Evolutionary conservation across 1,140 invertebrate genomes (phyloP), one percentile per base, ranked within the genome.

Genomic region (Pollicipes pollicipes): DNA sequence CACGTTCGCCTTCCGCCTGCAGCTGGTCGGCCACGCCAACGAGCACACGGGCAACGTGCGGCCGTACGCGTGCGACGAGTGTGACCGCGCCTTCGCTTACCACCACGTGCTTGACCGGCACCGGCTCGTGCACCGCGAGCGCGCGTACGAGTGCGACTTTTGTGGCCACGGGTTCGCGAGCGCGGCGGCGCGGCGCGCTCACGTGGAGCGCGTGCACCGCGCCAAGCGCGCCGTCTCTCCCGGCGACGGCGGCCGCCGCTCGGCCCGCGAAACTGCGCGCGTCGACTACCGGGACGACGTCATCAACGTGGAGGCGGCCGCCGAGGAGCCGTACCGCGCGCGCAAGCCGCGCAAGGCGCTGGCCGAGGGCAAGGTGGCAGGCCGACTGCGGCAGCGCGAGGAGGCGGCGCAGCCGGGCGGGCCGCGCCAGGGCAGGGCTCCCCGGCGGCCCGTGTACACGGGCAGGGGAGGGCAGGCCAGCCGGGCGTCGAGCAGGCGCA

Each of bases 151-250:
- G 66, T 74, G 72, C 37, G 69, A 74, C 69, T 73, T 74, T n/a
- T 73, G 73, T 37, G 70, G 68, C 28, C 71, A 73, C 30, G 72
- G 73, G 13, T 73, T 74, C 45, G 70, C 73, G 1, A 71, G 73
- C 32, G 69, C 71, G 29, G 72, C 69, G 45, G 70, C 73, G 68
- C 45, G 72, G 1, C 69, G 73, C 66, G 73, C 73, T 58, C 73
- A 74, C 64, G 69, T 74, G 3, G 71, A 74, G 63, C 66, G 73
- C 17, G 71, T 74, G 26, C 73, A 74, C 64, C 35, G 45, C 17
- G 45, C 45, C 13, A 10, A 58, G 6, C 45, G 10, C 10, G 8
- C 17, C 45, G 45, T 3, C 45, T 21, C 45, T 21, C 45, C 45
- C 13, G 45, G 45, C 21, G 45, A 58, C 45, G 45, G 45, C 45